Base-by-base conservation (phyloP, 2,797 vertebrate genomes). In the Gymnoscopelus microlampas region DNA sequence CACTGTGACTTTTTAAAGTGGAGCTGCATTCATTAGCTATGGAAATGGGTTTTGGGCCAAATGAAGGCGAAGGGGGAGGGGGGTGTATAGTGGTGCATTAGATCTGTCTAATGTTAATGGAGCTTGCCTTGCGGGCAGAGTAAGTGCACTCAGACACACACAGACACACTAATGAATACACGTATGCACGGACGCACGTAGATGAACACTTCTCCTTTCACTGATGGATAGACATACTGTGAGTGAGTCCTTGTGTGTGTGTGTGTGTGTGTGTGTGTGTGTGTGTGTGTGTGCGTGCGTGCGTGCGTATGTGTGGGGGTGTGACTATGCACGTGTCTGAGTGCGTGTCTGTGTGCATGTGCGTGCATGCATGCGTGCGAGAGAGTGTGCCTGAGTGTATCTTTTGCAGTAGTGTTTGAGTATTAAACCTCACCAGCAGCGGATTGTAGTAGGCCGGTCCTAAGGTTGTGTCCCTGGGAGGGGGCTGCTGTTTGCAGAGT, bases 21-120 rank as follows among this genome's bases (percentile, higher is more conserved):
- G 91, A 86, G 85, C 91, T 92, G 81, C 88, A 82, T 78, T 95
- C 95, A 97, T 96, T 96, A 96, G 93, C 91, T 93, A 95, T 94
- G 93, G 91, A 96, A 96, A 95, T 91, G 92, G 85, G 88, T 94
- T 94, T 90, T 80, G 71, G 81, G 94, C 92, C 92, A 93, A 94
- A 91, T 94, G 93, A 91, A 71, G 66, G 19, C 72, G 66, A 48
- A 11, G 11, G 47, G 59, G 69, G 56, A 62, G 11, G 64, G 68
- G 78, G 91, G 93, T 87, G 89, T 91, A 88, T 83, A 35, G 81
- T 44, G 79, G 88, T 90, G 85, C 90, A 93, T 95, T 93, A 93
- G 90, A 93, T 94, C 89, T 87, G 89, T 80, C 82, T 86, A 85
- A 85, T 88, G 89, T 90, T 95, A 96, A 96, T 94, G 92, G 92